Base-by-base conservation (phyloP, 1,140 invertebrate genomes). In the Sycophila sp. region DNA sequence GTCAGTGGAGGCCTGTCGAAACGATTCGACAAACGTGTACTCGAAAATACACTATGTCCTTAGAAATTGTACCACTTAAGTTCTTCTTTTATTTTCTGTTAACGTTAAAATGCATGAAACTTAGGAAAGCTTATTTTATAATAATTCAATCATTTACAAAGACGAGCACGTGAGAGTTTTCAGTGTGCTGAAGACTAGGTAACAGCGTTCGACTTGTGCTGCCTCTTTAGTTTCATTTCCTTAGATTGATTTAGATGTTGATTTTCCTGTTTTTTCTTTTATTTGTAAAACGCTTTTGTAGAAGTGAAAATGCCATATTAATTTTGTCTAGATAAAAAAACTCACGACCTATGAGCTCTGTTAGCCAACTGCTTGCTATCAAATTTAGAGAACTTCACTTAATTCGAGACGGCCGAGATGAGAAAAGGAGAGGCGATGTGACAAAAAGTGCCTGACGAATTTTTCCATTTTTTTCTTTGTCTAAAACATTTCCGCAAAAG, bases 201-300 rank as follows among this genome's bases (percentile, higher is more conserved):
- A 36, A n/a, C 51, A 19, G 55, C 56, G 66, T 49, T 60, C 65
- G 65, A 55, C 62, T 62, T 63, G 47, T 62, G 67, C 58, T 63
- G 34, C 34, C 22, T 63, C 40, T 62, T 69, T 69, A 63, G 58
- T 69, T 56, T 56, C n/a, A 30, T 56, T 56, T 19, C 53, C 15
- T 51, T 62, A 53, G 62, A 56, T 60, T 69, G 40, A 69, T 45
- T 69, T 69, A 69, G 67, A 69, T 69, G 67, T 69, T 69, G 67
- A 60, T 53, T 69, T n/a, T n/a, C n/a, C n/a, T n/a, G n/a, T n/a
- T n/a, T n/a, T n/a, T n/a, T n/a, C n/a, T n/a, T 62, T 69, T 55
- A 63, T 62, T 69, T 69, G 66, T 69, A 53, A 15, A 60, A 69
- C n/a, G 66, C 67, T 69, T 56, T n/a, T 69, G 58, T 62, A 56